Conservation (phyloP, 2,797 vertebrate species). For the Sebastes jordani region DNA sequence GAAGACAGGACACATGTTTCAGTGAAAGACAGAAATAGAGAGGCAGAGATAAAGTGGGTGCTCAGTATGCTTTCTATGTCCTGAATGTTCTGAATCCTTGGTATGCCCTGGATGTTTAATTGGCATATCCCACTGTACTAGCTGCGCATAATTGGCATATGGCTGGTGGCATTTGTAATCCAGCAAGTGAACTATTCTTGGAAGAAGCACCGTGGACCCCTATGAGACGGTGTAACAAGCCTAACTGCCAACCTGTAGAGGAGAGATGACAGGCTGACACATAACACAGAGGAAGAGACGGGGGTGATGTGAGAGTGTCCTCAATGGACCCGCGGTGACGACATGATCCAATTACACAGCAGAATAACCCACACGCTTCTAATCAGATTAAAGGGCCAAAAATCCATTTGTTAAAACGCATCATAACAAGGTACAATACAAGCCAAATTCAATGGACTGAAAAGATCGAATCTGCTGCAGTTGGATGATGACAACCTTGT, state of each 20-base stretch:
- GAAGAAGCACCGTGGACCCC: conserved; percentile 37
- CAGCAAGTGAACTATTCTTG: conserved; percentile 61
- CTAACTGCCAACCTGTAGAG: conserved; percentile 57
- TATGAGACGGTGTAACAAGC: conserved; percentile 57
- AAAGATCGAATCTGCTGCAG: conserved; percentile 16
- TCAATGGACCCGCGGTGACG: conserved; percentile 39
- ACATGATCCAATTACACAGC: conserved; percentile 32
- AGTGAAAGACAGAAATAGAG: conserved; percentile 29
- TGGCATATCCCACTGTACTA: conserved; percentile 62
- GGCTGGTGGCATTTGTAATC: conserved; percentile 67
- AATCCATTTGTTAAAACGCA: conserved; percentile 38
- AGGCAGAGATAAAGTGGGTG: conserved; percentile 30
- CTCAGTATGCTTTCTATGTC: conserved; percentile 30
- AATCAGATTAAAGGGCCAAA: conserved; percentile 48
- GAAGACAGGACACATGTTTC: conserved; percentile 34
- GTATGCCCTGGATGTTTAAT: conserved; percentile 60
- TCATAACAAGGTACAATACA: neutral
- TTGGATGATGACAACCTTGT: conserved; percentile 18
- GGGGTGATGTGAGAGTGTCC: conserved; percentile 34
- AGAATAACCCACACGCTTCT: conserved; percentile 42
- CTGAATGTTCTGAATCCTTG: conserved; percentile 43
- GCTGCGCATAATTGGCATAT: conserved; percentile 66
- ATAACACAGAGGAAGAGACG: conserved; percentile 34
- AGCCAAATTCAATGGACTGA: conserved; percentile 5
- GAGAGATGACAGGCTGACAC: conserved; percentile 50